Percentiles rank a stretch among this genome's conserved stretches.
phyloP scores from a whole-genome alignment of 2,888 invertebrate species.

The Ethmia dodecea region DNA sequence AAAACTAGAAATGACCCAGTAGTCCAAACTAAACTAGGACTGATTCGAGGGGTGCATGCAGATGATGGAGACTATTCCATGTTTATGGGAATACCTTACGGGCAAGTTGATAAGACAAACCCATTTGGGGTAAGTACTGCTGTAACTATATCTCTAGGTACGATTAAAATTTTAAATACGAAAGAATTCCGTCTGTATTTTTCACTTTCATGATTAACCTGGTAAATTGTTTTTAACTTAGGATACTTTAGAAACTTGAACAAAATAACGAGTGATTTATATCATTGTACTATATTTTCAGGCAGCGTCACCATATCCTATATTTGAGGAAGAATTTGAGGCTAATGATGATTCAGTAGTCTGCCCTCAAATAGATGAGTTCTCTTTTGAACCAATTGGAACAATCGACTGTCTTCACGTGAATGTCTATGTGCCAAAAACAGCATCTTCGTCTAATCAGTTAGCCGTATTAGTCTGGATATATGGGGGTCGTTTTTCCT shows the following conservation, averaged over 20 bases:
- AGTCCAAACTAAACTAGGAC: background rate
- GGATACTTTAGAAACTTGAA: too few relatives aligned
- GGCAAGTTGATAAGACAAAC: background rate
- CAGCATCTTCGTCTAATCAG: constrained; percentile 25
- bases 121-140: constrained; percentile 1
- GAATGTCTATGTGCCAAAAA: constrained; percentile 37
- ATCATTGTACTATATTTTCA: constrained; percentile 1
- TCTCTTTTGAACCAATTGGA: constrained; percentile 23
- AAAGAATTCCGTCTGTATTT: too few relatives aligned
- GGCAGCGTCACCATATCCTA: constrained; percentile 2
- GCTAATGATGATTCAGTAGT: constrained; percentile 35
- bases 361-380: constrained; percentile 40
- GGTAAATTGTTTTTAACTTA: too few relatives aligned
- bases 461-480: constrained; percentile 45
- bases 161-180: background rate
- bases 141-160: too few relatives aligned
- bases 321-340: constrained; percentile 23
- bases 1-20: background rate
- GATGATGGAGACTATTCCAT: background rate
- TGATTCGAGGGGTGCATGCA: background rate
- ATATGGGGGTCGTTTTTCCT: constrained; percentile 36
- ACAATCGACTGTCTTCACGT: constrained; percentile 38
- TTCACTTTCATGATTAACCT: too few relatives aligned
- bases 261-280: too few relatives aligned
- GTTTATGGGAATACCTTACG: constrained; percentile 1